phyloP scores from a whole-genome alignment of 2,888 invertebrate genomes.

The Hemaris fuciformis region DNA sequence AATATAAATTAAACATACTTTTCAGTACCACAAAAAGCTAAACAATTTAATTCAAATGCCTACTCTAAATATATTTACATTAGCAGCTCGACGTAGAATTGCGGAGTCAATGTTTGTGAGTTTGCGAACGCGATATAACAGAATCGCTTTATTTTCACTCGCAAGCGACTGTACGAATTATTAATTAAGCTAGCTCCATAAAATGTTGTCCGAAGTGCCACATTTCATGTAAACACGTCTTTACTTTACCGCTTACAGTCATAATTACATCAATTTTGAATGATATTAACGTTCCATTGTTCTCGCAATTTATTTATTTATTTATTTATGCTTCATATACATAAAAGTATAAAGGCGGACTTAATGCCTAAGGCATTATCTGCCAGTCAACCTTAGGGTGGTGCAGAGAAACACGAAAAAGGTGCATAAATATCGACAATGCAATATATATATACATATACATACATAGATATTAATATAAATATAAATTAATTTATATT shows the following conservation, averaged over 20 bases:
- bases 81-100: slow-evolving; percentile 20
- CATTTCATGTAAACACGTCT: not conserved
- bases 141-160: slow-evolving; percentile 52
- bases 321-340: too few relatives aligned
- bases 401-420: too few relatives aligned
- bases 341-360: too few relatives aligned
- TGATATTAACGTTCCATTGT: too few relatives aligned
- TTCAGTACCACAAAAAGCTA: not conserved
- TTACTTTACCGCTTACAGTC: not conserved
- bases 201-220: slow-evolving; percentile 28
- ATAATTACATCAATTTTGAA: not conserved
- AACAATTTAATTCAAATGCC: not conserved
- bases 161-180: slow-evolving; percentile 43
- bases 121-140: slow-evolving; percentile 57
- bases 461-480: too few relatives aligned
- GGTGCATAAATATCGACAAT: too few relatives aligned
- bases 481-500: too few relatives aligned
- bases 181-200: slow-evolving; percentile 51
- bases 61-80: not conserved
- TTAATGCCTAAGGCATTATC: too few relatives aligned
- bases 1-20: too few relatives aligned
- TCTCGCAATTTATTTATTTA: too few relatives aligned
- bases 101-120: slow-evolving; percentile 49
- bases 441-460: too few relatives aligned
- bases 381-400: too few relatives aligned